phyloP scores from a whole-genome alignment of 2,113 vertebrate genomes.

The Engraulis encrasicolus region DNA sequence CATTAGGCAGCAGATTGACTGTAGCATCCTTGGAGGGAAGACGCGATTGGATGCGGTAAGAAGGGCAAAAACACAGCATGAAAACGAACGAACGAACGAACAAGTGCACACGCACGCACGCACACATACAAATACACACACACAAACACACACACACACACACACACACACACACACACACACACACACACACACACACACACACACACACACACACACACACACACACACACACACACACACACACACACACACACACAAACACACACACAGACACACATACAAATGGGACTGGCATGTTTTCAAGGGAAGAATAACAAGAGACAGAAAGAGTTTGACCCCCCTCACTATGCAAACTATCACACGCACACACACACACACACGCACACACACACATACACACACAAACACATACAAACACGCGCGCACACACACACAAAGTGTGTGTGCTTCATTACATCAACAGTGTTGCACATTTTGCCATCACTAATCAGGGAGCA shows the following conservation, averaged over 20 bases:
- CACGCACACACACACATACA: not conserved
- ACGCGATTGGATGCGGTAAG: not conserved
- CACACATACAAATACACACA: no score
- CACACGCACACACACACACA: no score
- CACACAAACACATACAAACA: not conserved
- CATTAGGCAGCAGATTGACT: not conserved
- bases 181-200: no score
- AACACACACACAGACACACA: no score
- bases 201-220: no score
- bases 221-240: no score
- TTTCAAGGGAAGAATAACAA: not conserved
- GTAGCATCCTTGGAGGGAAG: not conserved
- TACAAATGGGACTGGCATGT: not conserved
- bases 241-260: no score
- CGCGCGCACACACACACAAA: not conserved
- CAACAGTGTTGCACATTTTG: not conserved
- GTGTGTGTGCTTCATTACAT: no score
- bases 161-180: no score
- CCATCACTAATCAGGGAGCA: not conserved
- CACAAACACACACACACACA: no score
- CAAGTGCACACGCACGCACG: no score
- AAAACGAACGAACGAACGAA: not conserved
- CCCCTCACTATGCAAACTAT: not conserved
- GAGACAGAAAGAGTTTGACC: not conserved
- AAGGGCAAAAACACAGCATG: conserved; percentile 5